Evolutionary conservation across 2,113 vertebrate genomes (phyloP), one percentile per base, ranked within the genome.

Genomic region (Turnix velox): DNA sequence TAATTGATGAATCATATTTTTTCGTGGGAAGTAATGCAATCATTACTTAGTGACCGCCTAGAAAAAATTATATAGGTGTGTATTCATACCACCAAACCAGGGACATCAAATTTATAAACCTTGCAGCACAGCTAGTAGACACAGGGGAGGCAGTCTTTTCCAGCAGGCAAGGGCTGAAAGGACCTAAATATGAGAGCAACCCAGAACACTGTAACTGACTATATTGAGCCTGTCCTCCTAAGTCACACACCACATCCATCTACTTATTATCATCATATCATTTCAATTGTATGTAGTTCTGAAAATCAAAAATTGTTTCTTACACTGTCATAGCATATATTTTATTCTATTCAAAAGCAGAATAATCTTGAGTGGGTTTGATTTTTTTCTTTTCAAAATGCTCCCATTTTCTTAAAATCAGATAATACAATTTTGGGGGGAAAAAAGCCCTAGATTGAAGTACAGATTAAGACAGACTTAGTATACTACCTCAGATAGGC

Each of bases 401-500:
- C 1, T 85, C 13, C 27, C 11, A 35, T 42, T 79, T 89, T 55
- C 66, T 82, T 91, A 81, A 87, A 69, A 87, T 37, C 23, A 72
- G 87, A 19, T 16, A 83, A 80, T n/a, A 67, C 2, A 90, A 54
- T 62, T 42, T 24, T 4, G 5, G 37, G 13, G 7, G 20, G 22
- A 65, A 57, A 51, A 14, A 87, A 87, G 51, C 48, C 31, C 23
- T 77, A 40, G 7, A n/a, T 7, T 72, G 18, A 78, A 84, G 48
- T 51, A 79, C 3, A 25, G 19, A 51, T 46, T 66, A 71, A 43
- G 58, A 74, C 4, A 83, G 7, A 18, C 18, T 49, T 92, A 74
- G 69, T 30, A 58, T 10, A 27, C 35, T 97, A 99, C 99, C 98
- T 98, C 84, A 99, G 92, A 78, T 98, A 98, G 31, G 97, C 96